Evolutionary conservation across 2,888 invertebrate species (phyloP), one percentile per base, ranked within the genome.

Genomic region (Rhamphomyia laevipes): DNA sequence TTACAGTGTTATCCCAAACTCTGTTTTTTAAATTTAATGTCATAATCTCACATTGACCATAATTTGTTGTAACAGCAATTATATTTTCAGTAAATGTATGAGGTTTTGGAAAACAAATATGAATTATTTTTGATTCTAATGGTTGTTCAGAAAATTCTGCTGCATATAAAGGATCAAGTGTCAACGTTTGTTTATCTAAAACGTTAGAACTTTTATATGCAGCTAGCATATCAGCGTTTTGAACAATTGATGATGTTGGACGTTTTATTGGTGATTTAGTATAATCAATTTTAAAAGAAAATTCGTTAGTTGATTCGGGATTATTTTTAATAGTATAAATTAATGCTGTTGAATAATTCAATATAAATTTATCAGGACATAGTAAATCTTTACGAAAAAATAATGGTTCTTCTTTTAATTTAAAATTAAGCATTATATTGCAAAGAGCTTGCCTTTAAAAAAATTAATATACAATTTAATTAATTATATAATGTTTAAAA

Each of bases 161-260:
- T 2, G 63, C 58, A 50, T 63, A 68, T 0, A 57, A 51, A 1
- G 63, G 56, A 33, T 68, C 65, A 35, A 68, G 38, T 2, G 58
- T 51, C 21, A 68, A 38, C 13, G 60, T 58, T 31, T 68, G 68
- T 3, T 57, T 52, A 40, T 66, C 59, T 15, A 61, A 49, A 3
- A 58, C 54, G 47, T 53, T 56, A 30, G 57, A 49, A 10, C 40
- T 50, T 4, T 46, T 48, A 41, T 67, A 66, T 17, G 66, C 53
- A 1, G 16, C 4, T 17, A 55, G 49, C 9, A 65, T 40, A 43
- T 65, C 49, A 3, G 62, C 52, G 13, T 58, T 47, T 7, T 55
- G 47, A 4, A 60, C 50, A 37, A 63, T 40, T n/a, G 55, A 49
- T 3, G 54, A 54, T 11, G 61, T 48, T 1, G 64, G 61, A 1